phyloP scores from a whole-genome alignment of 2,797 vertebrate species.

The Oreortyx pictus region DNA sequence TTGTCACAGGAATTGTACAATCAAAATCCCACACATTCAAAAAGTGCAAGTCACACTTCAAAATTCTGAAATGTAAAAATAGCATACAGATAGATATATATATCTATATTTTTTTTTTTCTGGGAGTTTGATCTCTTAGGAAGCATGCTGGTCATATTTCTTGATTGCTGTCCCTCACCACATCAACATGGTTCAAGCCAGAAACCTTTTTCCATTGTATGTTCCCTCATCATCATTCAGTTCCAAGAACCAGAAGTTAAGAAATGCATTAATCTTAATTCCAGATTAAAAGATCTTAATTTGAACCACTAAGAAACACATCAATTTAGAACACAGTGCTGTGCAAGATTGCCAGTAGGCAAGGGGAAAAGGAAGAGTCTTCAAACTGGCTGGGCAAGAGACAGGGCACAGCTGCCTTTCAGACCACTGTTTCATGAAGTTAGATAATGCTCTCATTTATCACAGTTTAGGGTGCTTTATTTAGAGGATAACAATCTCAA shows the following conservation, averaged over 20 bases:
- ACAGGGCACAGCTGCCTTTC: not conserved
- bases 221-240: not conserved
- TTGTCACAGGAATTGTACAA: accelerated
- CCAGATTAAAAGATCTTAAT: not conserved
- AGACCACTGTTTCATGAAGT: not conserved
- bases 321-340: not conserved
- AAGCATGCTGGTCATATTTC: not conserved
- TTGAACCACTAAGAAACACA: not conserved
- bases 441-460: not conserved
- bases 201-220: not conserved
- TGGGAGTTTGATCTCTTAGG: not conserved
- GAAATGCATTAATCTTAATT: not conserved
- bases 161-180: not conserved
- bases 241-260: not conserved
- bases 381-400: not conserved
- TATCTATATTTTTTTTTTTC: not conserved
- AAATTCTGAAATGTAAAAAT: not conserved
- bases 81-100: not conserved
- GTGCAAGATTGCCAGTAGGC: not conserved
- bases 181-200: not conserved
- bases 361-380: not conserved
- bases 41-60: not conserved
- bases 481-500: not conserved
- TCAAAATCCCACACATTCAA: not conserved
- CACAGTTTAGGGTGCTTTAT: not conserved